phyloP scores from a whole-genome alignment of 2,888 invertebrate genomes.

The Xestoiulus laeticollis region DNA sequence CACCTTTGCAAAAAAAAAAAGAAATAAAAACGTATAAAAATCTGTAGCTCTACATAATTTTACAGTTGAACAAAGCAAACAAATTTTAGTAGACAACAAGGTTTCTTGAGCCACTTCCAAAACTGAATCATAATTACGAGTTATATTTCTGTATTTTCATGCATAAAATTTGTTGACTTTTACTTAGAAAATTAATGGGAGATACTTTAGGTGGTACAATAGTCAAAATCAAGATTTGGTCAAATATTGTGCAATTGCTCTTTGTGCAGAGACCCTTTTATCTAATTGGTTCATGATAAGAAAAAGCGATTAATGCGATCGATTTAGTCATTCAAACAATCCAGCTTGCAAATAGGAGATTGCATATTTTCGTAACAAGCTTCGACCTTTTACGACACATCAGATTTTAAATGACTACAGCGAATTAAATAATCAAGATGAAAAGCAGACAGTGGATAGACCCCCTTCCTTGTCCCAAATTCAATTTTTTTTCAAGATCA shows the following conservation, averaged over 20 bases:
- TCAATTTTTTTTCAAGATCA: not conserved
- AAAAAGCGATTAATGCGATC: not conserved
- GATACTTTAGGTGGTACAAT: not conserved
- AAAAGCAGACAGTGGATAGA: not conserved
- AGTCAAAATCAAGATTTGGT: not conserved
- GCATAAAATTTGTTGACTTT: not conserved
- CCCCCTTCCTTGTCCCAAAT: not conserved
- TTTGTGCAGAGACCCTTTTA: not conserved
- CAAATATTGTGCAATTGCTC: constrained; percentile 18
- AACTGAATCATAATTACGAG: not conserved
- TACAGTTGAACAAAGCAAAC: not conserved
- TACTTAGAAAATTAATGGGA: not conserved
- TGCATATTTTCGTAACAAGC: not conserved
- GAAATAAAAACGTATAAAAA: not conserved
- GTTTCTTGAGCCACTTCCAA: not conserved
- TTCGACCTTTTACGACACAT: not conserved
- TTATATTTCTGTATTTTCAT: not conserved
- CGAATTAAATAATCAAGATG: not conserved
- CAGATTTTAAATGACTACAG: not conserved
- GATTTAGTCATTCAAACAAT: not conserved
- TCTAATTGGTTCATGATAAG: not conserved
- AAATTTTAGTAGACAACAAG: not conserved
- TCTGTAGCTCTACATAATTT: not conserved
- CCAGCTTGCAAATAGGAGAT: not conserved
- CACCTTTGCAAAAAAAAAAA: not conserved